A percentile compares a stretch with the other conserved stretches of the same genome.
Conservation (phyloP, 2,888 invertebrate genomes). For the Branchinecta sandiegonensis region DNA sequence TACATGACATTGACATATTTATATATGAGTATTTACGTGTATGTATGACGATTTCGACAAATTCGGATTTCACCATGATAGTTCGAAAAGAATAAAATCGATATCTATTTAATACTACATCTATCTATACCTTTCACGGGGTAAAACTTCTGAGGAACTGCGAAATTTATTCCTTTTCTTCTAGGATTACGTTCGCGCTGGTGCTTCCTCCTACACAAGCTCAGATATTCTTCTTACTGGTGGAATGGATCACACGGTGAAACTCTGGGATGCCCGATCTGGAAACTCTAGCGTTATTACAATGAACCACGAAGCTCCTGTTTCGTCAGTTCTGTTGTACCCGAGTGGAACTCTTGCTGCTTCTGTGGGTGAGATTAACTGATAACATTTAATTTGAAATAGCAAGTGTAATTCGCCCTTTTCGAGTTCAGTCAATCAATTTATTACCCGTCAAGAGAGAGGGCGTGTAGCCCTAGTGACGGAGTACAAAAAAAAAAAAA, state of each 20-base stretch:
- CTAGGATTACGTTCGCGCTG: constrained; percentile 45
- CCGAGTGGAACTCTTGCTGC: constrained; percentile 79
- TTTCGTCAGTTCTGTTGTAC: constrained; percentile 72
- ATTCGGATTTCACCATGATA: no score
- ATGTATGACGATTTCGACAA: no score
- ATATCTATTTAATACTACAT: no score
- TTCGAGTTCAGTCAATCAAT: no score
- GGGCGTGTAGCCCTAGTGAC: no score
- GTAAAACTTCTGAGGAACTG: neutral
- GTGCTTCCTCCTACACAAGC: constrained; percentile 59
- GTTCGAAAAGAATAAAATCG: no score
- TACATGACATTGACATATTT: no score
- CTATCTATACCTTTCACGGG: no score
- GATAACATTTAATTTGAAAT: neutral
- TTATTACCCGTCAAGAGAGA: no score
- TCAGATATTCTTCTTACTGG: constrained; percentile 65
- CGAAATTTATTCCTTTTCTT: constrained; percentile 23
- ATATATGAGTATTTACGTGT: no score
- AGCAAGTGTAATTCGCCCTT: no score
- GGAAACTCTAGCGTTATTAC: constrained; percentile 38
- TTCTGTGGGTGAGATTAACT: constrained; percentile 50
- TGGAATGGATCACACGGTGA: constrained; percentile 73
- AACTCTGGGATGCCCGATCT: constrained; percentile 70
- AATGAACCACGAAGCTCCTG: constrained; percentile 73
- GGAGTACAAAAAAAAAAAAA: no score